Percentiles rank a stretch among this genome's conserved stretches.
Conservation (phyloP, 92 coral and sea anemone genomes). For the Zoanthus gigantus region DNA sequence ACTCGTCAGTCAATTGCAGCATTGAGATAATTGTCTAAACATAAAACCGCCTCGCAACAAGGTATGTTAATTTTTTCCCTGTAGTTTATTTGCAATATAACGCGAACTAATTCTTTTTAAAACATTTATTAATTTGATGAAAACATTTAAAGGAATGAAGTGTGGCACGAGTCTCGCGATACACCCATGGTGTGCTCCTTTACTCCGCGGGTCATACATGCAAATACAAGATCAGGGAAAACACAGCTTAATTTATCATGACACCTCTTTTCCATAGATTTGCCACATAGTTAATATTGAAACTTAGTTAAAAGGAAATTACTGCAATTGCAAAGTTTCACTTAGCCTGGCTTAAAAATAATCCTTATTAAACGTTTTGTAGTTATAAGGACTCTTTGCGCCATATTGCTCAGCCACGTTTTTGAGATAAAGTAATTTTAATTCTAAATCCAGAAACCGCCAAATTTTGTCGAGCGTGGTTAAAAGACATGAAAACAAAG, state of each 20-base stretch:
- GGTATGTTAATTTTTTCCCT: constrained; percentile 21
- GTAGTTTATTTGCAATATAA: background rate
- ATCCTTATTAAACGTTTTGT: constrained; percentile 33
- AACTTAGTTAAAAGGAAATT: background rate
- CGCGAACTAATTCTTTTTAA: constrained; percentile 8
- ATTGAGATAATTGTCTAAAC: background rate
- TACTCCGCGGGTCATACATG: background rate
- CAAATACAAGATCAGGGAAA: background rate
- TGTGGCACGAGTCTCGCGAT: constrained; percentile 24
- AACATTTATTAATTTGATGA: constrained; percentile 41
- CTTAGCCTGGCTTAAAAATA: constrained; percentile 10
- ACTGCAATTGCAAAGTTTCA: background rate
- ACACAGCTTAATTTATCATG: background rate
- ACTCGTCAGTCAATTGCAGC: background rate
- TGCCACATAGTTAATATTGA: background rate
- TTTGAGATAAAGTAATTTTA: background rate
- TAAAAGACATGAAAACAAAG: background rate
- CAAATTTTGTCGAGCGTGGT: background rate
- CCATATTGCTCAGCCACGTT: background rate
- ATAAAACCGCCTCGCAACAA: constrained; percentile 2
- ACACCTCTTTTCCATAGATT: background rate
- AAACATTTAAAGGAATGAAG: constrained; percentile 36
- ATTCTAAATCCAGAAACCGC: background rate
- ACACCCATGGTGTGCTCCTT: constrained; percentile 6
- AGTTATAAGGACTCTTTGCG: background rate